phyloP scores from a whole-genome alignment of 2,888 invertebrate genomes.

The Napeogenes sylphis region DNA sequence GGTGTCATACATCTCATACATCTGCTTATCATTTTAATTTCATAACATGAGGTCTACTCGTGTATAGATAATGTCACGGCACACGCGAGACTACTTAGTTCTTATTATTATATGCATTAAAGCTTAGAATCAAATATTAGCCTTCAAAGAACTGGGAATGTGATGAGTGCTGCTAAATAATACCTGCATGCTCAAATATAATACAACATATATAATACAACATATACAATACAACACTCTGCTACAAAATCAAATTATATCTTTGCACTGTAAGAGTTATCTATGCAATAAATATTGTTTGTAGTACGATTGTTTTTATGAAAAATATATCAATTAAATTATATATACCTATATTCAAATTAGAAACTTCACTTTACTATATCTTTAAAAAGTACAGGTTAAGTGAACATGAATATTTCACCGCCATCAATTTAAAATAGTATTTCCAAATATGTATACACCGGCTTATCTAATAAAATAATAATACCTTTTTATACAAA shows the following conservation, averaged over 20 bases:
- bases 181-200: background rate
- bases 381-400: too few species aligned
- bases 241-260: too few species aligned
- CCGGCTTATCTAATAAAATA: background rate
- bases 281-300: too few species aligned
- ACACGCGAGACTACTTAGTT: background rate
- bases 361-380: too few species aligned
- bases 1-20: conserved; percentile 12
- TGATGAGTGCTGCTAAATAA: background rate
- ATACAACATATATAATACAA: background rate
- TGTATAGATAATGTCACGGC: conserved; percentile 1
- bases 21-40: conserved; percentile 17
- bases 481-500: background rate
- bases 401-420: too few species aligned
- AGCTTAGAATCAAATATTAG: background rate
- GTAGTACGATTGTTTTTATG: too few species aligned
- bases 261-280: too few species aligned
- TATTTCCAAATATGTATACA: background rate
- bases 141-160: background rate
- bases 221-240: background rate
- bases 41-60: conserved; percentile 5
- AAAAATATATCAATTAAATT: too few species aligned
- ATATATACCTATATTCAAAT: too few species aligned
- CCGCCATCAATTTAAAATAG: too few species aligned
- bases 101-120: background rate